Conservation (phyloP, 2,888 invertebrate genomes). For the Trichogramma evanescens region DNA sequence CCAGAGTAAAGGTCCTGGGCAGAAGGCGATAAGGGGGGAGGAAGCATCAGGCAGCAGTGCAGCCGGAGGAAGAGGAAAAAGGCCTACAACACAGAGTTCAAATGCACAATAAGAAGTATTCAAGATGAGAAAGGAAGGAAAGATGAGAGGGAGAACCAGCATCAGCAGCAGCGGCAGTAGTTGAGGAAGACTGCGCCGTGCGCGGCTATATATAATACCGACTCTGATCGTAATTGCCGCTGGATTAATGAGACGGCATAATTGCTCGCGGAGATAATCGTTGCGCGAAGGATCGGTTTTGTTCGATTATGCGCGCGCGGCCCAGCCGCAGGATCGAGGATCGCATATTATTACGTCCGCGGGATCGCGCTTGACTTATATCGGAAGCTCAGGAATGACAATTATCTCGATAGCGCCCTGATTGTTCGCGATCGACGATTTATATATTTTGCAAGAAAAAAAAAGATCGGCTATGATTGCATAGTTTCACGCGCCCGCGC, state of each 20-base stretch:
- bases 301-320: slow-evolving; percentile 26
- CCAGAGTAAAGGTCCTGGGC: not conserved
- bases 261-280: slow-evolving; percentile 43
- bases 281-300: slow-evolving; percentile 37
- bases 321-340: not conserved
- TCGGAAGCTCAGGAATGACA: slow-evolving; percentile 42
- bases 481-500: too few species aligned
- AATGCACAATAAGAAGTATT: not conserved
- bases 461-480: too few species aligned
- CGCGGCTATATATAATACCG: not conserved
- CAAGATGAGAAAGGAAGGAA: not conserved
- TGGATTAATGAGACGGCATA: slow-evolving; percentile 47
- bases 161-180: not conserved
- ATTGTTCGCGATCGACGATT: slow-evolving; percentile 8
- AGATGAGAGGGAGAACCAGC: not conserved
- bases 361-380: slow-evolving; percentile 32
- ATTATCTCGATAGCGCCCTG: slow-evolving; percentile 28
- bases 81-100: too few species aligned
- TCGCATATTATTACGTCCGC: slow-evolving; percentile 40
- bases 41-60: slow-evolving; percentile 4
- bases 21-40: slow-evolving; percentile 4
- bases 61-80: not conserved
- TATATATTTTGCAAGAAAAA: too few species aligned
- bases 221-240: slow-evolving; percentile 37
- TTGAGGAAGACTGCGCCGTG: not conserved